Evolutionary conservation across 2,888 invertebrate species (phyloP).

Genomic region (Therioaphis trifolii): DNA sequence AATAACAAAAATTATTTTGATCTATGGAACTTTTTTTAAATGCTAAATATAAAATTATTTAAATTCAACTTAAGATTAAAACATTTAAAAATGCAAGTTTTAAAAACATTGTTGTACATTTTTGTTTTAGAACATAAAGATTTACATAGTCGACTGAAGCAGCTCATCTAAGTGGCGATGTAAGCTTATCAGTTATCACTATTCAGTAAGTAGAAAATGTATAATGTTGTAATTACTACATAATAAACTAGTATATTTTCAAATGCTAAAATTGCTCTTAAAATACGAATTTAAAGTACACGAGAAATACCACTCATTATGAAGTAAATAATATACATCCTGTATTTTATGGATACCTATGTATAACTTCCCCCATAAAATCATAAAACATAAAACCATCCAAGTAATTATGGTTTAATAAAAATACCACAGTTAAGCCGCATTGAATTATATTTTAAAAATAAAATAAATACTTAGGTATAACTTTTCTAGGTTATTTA

Average conservation of each 20-base stretch:
- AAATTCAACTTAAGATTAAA: no score
- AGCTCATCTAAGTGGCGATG: background rate
- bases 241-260: slow-evolving; percentile 7
- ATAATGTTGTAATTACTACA: background rate
- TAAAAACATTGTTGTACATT: no score
- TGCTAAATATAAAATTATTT: no score
- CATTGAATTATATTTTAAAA: no score
- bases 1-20: no score
- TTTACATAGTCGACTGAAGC: background rate
- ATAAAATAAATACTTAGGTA: no score
- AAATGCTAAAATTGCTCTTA: background rate
- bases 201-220: background rate
- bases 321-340: slow-evolving; percentile 8
- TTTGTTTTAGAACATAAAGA: no score
- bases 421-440: no score
- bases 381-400: slow-evolving; percentile 38
- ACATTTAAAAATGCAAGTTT: no score
- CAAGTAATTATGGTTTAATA: slow-evolving; percentile 22
- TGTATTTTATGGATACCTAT: background rate
- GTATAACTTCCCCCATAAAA: slow-evolving; percentile 16
- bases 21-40: no score
- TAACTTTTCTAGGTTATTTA: no score
- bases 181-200: no score
- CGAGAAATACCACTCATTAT: slow-evolving; percentile 26
- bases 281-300: slow-evolving; percentile 16